Conservation (phyloP, 2,797 vertebrate genomes). For the Falco peregrinus region DNA sequence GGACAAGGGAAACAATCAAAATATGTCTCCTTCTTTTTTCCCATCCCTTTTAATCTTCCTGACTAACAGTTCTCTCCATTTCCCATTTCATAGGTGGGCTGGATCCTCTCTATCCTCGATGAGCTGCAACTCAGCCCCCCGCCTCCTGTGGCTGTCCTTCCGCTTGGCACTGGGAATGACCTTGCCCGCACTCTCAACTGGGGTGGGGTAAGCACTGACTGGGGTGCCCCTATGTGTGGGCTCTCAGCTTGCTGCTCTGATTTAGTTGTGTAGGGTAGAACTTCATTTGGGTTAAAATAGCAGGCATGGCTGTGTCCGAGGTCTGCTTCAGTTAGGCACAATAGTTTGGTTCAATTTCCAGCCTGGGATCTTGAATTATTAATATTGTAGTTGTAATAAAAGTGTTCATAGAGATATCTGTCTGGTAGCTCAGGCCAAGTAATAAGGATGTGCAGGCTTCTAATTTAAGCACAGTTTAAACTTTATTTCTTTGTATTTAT, state of each 20-base stretch:
- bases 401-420: not conserved
- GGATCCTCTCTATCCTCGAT: slow-evolving; percentile 96
- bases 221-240: rapidly evolving
- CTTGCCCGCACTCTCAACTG: slow-evolving; percentile 98
- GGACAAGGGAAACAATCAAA: not conserved
- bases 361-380: not conserved
- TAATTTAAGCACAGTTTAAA: not conserved
- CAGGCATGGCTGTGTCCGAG: not conserved
- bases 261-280: not conserved
- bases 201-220: slow-evolving; percentile 92
- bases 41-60: not conserved
- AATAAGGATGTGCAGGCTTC: not conserved
- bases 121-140: slow-evolving; percentile 94
- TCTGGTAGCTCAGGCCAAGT: not conserved
- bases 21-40: not conserved
- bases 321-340: not conserved
- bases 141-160: slow-evolving; percentile 96
- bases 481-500: not conserved
- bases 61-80: not conserved
- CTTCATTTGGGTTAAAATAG: not conserved
- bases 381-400: not conserved
- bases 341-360: not conserved
- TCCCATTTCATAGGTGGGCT: slow-evolving; percentile 87
- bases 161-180: slow-evolving; percentile 97
- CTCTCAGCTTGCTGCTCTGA: not conserved